A percentile compares a stretch with the other conserved stretches of the same genome.
These are phyloP conservation scores for Callimorpha dominula DNA, from an alignment of 2,888 invertebrate species.

Conservation along the genomic window DNA sequence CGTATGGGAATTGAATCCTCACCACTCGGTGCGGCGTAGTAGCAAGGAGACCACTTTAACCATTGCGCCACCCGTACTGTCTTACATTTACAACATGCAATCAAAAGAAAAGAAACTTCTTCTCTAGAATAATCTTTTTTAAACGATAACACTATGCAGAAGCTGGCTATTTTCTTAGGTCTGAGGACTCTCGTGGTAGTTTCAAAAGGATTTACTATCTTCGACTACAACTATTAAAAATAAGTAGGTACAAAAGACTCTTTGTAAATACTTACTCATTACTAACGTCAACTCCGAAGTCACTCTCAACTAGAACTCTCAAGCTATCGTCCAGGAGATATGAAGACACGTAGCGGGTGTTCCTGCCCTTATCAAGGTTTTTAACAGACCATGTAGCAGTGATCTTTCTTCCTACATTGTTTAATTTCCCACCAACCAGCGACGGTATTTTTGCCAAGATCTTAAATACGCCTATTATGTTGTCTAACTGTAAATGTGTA, in stretches of 20 bases:
- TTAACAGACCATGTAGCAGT: slow-evolving; percentile 88
- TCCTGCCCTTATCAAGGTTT: slow-evolving; percentile 88
- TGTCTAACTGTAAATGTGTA: slow-evolving; percentile 82
- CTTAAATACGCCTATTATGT: slow-evolving; percentile 87
- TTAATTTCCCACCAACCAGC: slow-evolving; percentile 81
- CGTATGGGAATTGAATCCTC: too few species aligned
- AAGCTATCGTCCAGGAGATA: slow-evolving; percentile 83
- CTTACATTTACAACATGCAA: too few species aligned
- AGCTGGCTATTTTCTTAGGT: too few species aligned
- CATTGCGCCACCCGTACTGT: too few species aligned
- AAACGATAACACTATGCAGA: too few species aligned
- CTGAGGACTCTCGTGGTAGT: too few species aligned
- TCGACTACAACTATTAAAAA: too few species aligned
- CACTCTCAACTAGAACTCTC: slow-evolving; percentile 78
- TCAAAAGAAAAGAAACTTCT: too few species aligned
- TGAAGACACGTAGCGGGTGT: slow-evolving; percentile 85
- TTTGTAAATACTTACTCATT: slow-evolving; percentile 86
- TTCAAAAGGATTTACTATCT: too few species aligned
- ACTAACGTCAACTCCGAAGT: slow-evolving; percentile 87
- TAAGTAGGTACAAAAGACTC: slow-evolving; percentile 2
- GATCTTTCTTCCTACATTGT: slow-evolving; percentile 75
- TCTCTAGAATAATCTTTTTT: too few species aligned
- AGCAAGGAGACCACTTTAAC: too few species aligned
- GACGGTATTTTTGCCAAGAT: slow-evolving; percentile 87
- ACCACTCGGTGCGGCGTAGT: too few species aligned